Base-by-base conservation (phyloP, 1,140 invertebrate species). In the Diachasmimorpha longicaudata region DNA sequence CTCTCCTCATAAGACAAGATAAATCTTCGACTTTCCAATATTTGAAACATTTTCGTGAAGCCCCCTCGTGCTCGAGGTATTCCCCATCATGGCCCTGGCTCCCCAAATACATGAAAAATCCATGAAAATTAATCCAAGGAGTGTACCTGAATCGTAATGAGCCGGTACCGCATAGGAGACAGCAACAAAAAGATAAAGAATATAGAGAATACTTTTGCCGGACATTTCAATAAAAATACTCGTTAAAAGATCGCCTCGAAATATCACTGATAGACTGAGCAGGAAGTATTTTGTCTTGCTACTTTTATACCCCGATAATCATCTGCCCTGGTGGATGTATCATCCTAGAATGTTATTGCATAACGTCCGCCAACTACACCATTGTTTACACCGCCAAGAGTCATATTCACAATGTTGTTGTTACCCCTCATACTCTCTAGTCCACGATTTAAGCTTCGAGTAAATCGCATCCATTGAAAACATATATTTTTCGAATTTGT, bases 221-320 rank as follows among this genome's bases (percentile, higher is more conserved):
- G 23, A 66, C 25, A 66, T 25, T 66, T 66, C 14, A 25, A n/a
- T n/a, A n/a, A 66, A 31, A 66, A 66, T 58, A 19, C 11, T 25
- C 19, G 25, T 25, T 66, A 25, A 66, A 66, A 23, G 21, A 25
- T 25, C 14, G 25, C 23, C 58, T 66, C 23, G 21, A 66, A 66
- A 66, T 66, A 66, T 31, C 23, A 66, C 21, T 14, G 25, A 23
- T 23, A 23, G 25, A 66, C 70, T 72, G 70, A 58, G 36, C 52
- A 37, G 23, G n/a, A 63, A 55, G 55, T 23, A 42, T 72, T 63
- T 63, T 3, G 52, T 58, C 48, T 63, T 39, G 16, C 13, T n/a
- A 37, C 70, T 72, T 72, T 72, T 72, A 72, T 72, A 72, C 31
- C 39, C 4, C 21, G 69, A 46, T 70, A 52, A 72, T 58, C 70